Evolutionary conservation across 2,797 vertebrate species (phyloP).

Genomic region (Sebastes aleutianus): DNA sequence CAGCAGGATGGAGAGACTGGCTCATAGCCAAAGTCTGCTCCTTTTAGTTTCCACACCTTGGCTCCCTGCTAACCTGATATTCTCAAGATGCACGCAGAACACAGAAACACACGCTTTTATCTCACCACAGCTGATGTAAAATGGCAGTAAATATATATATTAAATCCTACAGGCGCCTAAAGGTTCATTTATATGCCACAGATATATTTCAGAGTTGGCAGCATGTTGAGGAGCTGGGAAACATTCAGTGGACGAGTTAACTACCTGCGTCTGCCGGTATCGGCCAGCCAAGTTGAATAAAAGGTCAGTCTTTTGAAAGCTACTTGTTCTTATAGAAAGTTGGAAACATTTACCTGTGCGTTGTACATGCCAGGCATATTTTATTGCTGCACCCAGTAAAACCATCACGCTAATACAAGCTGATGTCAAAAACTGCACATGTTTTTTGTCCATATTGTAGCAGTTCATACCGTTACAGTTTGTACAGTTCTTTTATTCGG

Average conservation of each 20-base stretch:
- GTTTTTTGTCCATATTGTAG: not conserved
- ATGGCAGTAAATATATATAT: not conserved
- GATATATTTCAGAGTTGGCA: constrained; percentile 30
- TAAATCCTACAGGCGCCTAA: constrained; percentile 1
- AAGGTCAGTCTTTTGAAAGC: constrained; percentile 22
- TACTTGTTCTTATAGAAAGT: constrained; percentile 4
- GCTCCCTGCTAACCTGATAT: constrained; percentile 42
- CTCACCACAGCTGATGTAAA: constrained; percentile 12
- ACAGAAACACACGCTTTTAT: constrained; percentile 15
- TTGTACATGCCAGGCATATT: constrained; percentile 14
- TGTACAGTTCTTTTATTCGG: constrained; percentile 17
- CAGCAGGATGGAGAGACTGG: constrained; percentile 29
- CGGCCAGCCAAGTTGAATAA: constrained; percentile 14
- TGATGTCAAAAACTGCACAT: constrained; percentile 15
- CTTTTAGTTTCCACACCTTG: constrained; percentile 30
- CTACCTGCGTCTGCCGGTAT: not conserved
- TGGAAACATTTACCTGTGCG: constrained; percentile 2
- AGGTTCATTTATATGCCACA: constrained; percentile 2
- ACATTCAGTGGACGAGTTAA: constrained; percentile 2
- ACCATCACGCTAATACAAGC: constrained; percentile 18
- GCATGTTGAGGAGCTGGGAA: not conserved
- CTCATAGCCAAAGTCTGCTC: constrained; percentile 14
- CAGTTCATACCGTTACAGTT: not conserved
- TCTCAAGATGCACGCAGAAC: constrained; percentile 35
- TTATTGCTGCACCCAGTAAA: constrained; percentile 32